Conservation (phyloP, 2,113 vertebrate species). For the Brevimyrus niger region DNA sequence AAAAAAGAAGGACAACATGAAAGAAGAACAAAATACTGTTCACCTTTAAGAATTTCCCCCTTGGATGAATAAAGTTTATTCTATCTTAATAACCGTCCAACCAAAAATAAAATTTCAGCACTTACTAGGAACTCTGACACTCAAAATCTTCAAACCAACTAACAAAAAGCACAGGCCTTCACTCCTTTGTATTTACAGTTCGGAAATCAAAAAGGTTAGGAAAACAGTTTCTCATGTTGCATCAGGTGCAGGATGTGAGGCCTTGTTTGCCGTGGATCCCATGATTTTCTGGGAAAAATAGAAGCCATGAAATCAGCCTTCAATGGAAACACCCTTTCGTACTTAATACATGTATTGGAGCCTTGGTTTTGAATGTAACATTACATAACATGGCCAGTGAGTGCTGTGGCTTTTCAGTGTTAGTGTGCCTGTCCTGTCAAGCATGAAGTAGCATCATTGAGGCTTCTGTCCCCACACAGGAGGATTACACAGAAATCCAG, state of each 20-base stretch:
- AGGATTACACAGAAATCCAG: constrained; percentile 40
- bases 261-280: background rate
- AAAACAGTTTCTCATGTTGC: too few species aligned
- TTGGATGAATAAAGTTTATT: too few species aligned
- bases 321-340: background rate
- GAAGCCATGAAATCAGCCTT: background rate
- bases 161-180: background rate
- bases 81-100: too few species aligned
- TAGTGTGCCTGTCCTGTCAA: background rate
- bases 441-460: background rate
- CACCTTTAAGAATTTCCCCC: too few species aligned
- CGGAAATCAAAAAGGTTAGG: background rate
- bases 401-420: background rate
- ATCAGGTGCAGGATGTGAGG: background rate
- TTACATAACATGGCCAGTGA: background rate
- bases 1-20: too few species aligned
- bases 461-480: background rate
- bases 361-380: background rate
- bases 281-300: background rate
- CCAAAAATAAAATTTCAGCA: background rate
- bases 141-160: background rate
- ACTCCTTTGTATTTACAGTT: background rate
- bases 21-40: too few species aligned
- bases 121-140: background rate
- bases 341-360: background rate